Percentiles rank a stretch among this genome's conserved stretches.
phyloP scores from a whole-genome alignment of 2,797 vertebrate species.

The Pipistrellus nathusii region DNA sequence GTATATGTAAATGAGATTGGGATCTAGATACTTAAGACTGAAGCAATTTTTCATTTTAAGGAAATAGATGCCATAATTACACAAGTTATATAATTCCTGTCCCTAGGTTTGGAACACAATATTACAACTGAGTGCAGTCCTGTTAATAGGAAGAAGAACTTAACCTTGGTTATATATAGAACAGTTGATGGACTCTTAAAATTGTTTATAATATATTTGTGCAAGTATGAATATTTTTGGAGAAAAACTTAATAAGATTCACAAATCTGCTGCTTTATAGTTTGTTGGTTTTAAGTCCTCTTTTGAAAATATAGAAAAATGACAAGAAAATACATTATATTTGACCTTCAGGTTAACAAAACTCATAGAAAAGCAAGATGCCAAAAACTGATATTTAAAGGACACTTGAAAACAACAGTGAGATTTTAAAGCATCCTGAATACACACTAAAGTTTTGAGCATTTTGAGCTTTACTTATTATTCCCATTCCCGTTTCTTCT shows the following conservation, averaged over 20 bases:
- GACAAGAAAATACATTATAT: background rate
- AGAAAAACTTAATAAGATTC: background rate
- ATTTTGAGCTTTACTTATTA: background rate
- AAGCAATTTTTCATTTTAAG: conserved; percentile 9
- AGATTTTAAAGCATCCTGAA: background rate
- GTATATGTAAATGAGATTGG: background rate
- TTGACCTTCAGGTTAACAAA: conserved; percentile 34
- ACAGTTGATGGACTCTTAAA: background rate
- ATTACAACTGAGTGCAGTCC: background rate
- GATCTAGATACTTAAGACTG: background rate
- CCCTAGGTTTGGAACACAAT: background rate
- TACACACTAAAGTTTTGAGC: background rate
- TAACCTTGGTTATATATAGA: background rate
- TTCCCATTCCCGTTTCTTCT: background rate
- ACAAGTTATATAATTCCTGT: background rate
- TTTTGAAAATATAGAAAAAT: background rate
- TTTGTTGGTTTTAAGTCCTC: background rate
- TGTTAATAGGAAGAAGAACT: background rate
- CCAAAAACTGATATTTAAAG: background rate
- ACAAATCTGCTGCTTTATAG: background rate
- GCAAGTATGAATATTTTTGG: background rate
- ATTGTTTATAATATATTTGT: background rate
- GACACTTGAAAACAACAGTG: background rate
- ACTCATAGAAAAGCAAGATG: background rate
- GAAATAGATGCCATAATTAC: background rate